Evolutionary conservation across 2,888 invertebrate species (phyloP), one percentile per base, ranked within the genome.

Genomic region (Malacosoma neustria): DNA sequence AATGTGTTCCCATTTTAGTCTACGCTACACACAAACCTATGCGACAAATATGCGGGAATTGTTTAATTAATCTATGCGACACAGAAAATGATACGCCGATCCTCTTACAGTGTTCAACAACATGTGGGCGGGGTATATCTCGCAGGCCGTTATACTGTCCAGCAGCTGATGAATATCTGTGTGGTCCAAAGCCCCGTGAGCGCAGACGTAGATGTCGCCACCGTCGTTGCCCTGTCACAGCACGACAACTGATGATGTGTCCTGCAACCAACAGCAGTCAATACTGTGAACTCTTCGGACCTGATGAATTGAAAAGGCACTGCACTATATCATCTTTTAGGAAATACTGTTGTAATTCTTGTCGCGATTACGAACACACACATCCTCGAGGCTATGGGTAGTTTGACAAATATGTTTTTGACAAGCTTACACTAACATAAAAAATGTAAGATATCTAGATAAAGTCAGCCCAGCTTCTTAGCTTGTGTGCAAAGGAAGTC

Each of bases 281-380:
- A 43, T 86, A 86, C 63, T 89, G 89, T 60, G 72, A 77, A 29
- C 64, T 87, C 2, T 76, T 80, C 42, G 65, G 65, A 30, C 12
- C 42, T 1, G 75, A 76, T 2, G 67, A 79, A 15, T 60, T 88
- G 1, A 65, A 57, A n/a, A 62, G 82, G 7, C 88, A 90, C 66
- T 91, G 91, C 54, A 63, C 71, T 0, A 66, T 90, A 15, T 80
- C 87, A 0, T 87, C 81, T 1, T 91, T 90, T 49, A 84, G 84
- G 42, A 81, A 79, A 45, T 72, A 88, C 36, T 91, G 91, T 53
- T 91, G 91, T 52, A 85, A 87, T 49, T 72, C 88, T 1, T 89
- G 89, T 41, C 59, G 59, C 34, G 53, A 58, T 13, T 51, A 66
- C 3, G 64, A 63, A 11, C 48, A 48, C 7, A 41, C 38, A 36